These are phyloP conservation scores for Papilio demoleus DNA, from an alignment of 2,888 invertebrate species.

Conservation along the genomic window DNA sequence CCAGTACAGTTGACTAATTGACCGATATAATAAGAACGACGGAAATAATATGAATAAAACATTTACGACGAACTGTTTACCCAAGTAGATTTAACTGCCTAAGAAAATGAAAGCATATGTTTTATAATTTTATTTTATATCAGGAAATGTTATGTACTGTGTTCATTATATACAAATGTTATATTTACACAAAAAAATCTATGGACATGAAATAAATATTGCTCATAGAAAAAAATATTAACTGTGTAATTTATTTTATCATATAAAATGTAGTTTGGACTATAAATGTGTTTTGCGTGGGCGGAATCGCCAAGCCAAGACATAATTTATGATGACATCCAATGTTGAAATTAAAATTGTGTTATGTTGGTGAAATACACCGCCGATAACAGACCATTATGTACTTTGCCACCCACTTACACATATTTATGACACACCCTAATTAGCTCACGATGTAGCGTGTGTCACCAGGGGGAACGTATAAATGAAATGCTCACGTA, in stretches of 20 bases:
- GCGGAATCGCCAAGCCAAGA: conserved; percentile 53
- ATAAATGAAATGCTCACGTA: too few relatives aligned
- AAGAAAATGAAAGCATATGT: too few relatives aligned
- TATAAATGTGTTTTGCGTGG: conserved; percentile 56
- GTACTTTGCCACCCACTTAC: conserved; percentile 67
- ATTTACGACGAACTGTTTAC: too few relatives aligned
- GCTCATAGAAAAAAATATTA: neutral
- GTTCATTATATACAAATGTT: too few relatives aligned
- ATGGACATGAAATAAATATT: neutral
- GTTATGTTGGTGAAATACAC: conserved; percentile 60
- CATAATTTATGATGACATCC: conserved; percentile 65
- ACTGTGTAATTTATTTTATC: neutral
- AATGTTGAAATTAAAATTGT: conserved; percentile 54
- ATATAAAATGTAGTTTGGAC: conserved; percentile 37
- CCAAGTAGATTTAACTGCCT: too few relatives aligned
- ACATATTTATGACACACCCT: conserved; percentile 48
- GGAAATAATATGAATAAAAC: too few relatives aligned
- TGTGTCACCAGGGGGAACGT: neutral
- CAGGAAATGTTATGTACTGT: too few relatives aligned
- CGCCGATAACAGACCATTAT: conserved; percentile 54
- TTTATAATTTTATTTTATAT: too few relatives aligned
- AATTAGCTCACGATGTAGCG: conserved; percentile 22
- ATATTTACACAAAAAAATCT: neutral
- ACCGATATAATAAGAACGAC: too few relatives aligned
- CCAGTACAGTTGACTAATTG: too few relatives aligned